Percentiles rank a stretch among this genome's conserved stretches.
phyloP scores from a whole-genome alignment of 2,888 invertebrate genomes.

The Eupeodes luniger region DNA sequence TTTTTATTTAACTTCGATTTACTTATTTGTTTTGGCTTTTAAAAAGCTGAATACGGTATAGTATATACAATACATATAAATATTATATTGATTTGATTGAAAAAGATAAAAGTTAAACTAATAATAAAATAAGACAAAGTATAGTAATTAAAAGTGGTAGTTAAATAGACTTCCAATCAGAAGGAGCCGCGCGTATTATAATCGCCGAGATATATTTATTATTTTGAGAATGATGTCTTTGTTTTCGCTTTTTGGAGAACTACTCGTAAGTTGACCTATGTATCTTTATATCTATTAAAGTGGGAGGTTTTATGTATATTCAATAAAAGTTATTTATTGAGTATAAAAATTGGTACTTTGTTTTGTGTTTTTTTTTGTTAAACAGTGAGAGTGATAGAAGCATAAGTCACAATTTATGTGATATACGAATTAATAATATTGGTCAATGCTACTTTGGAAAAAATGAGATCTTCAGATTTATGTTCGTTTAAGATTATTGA shows the following conservation, averaged over 20 bases:
- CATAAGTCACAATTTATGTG: no score
- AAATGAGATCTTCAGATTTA: no score
- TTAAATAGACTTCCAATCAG: slow-evolving; percentile 26
- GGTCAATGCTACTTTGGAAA: no score
- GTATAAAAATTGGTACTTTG: no score
- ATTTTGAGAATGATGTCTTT: neutral
- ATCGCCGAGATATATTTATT: slow-evolving; percentile 5
- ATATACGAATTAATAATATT: no score
- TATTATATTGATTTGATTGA: slow-evolving; percentile 54
- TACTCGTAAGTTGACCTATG: no score
- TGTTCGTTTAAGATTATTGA: no score
- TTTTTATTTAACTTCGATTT: slow-evolving; percentile 27
- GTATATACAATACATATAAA: neutral
- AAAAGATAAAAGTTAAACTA: slow-evolving; percentile 38
- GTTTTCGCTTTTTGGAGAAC: neutral
- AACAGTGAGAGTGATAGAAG: no score
- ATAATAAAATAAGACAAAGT: slow-evolving; percentile 23
- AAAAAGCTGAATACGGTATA: slow-evolving; percentile 5
- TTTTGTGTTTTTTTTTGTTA: no score
- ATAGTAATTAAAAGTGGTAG: slow-evolving; percentile 41
- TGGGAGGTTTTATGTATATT: neutral
- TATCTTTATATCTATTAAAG: neutral
- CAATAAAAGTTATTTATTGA: no score
- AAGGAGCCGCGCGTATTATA: neutral
- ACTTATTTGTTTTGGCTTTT: slow-evolving; percentile 49